Percentiles rank a stretch among this genome's conserved stretches.
These are phyloP conservation scores for Etia nguti DNA, from an alignment of 2,113 vertebrate species.

Conservation along the genomic window DNA sequence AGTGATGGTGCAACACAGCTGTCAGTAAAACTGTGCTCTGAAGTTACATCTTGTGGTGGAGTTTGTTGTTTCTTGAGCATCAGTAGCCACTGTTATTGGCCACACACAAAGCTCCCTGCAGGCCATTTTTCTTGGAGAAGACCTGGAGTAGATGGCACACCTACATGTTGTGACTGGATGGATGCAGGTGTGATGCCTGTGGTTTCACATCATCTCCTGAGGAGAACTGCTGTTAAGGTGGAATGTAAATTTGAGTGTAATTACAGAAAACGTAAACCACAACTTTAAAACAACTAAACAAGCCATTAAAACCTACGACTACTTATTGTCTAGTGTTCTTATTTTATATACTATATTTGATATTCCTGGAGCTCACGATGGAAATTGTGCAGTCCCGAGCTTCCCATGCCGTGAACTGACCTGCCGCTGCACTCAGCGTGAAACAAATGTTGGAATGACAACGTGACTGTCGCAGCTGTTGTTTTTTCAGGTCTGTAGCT, in stretches of 20 bases:
- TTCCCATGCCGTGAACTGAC: constrained; percentile 48
- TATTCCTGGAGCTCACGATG: neutral
- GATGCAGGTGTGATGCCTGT: constrained; percentile 39
- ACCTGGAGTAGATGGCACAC: constrained; percentile 5
- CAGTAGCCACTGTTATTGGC: constrained; percentile 23
- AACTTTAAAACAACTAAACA: neutral
- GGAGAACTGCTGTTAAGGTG: neutral
- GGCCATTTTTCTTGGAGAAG: constrained; percentile 10
- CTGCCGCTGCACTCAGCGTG: constrained; percentile 50
- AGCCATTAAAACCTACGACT: neutral
- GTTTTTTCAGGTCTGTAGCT: constrained; percentile 69
- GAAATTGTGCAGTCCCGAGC: neutral
- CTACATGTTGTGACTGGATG: constrained; percentile 43
- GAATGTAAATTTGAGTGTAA: neutral
- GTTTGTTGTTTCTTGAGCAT: constrained; percentile 27
- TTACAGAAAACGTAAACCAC: neutral
- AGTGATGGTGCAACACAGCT: constrained; percentile 22
- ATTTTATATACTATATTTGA: neutral
- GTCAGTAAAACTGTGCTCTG: neutral
- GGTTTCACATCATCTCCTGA: constrained; percentile 36
- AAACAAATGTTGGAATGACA: constrained; percentile 66
- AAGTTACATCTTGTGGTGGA: neutral
- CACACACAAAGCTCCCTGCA: constrained; percentile 59
- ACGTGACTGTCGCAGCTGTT: constrained; percentile 69
- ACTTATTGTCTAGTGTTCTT: neutral